Conservation (phyloP, 1,140 invertebrate genomes). For the Laupala kohalensis region DNA sequence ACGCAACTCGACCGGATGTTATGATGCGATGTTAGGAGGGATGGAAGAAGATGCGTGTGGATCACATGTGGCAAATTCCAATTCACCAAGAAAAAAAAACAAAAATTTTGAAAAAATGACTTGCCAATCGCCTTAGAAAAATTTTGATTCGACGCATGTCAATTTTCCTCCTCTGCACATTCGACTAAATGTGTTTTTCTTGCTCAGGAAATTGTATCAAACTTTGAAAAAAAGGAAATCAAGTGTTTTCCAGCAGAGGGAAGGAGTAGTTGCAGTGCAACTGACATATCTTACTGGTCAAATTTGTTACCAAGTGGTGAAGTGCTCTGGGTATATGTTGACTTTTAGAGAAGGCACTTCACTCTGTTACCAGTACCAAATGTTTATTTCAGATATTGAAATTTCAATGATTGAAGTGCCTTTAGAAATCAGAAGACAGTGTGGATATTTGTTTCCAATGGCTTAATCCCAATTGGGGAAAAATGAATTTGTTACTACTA, state of each 20-base stretch:
- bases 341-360: constrained; percentile 13
- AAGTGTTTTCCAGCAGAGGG: constrained; percentile 10
- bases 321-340: constrained; percentile 10
- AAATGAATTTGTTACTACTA: not conserved
- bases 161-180: constrained; percentile 10
- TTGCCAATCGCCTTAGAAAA: constrained; percentile 3
- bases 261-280: constrained; percentile 10
- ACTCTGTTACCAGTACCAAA: constrained; percentile 13
- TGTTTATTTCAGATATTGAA: constrained; percentile 12
- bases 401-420: constrained; percentile 16
- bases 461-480: constrained; percentile 4
- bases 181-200: constrained; percentile 11
- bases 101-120: not conserved
- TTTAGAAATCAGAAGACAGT: constrained; percentile 10
- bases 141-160: constrained; percentile 4
- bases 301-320: constrained; percentile 16
- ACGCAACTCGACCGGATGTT: constrained; percentile 6
- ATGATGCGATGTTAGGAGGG: constrained; percentile 1
- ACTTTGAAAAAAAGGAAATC: constrained; percentile 9
- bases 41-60: constrained; percentile 9
- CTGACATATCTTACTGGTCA: constrained; percentile 16
- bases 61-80: constrained; percentile 7
- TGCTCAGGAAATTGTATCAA: constrained; percentile 14
- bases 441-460: constrained; percentile 8
- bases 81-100: constrained; percentile 1